These are phyloP conservation scores for Clarias batrachus DNA, from an alignment of 2,113 vertebrate genomes.

Conservation along the genomic window DNA sequence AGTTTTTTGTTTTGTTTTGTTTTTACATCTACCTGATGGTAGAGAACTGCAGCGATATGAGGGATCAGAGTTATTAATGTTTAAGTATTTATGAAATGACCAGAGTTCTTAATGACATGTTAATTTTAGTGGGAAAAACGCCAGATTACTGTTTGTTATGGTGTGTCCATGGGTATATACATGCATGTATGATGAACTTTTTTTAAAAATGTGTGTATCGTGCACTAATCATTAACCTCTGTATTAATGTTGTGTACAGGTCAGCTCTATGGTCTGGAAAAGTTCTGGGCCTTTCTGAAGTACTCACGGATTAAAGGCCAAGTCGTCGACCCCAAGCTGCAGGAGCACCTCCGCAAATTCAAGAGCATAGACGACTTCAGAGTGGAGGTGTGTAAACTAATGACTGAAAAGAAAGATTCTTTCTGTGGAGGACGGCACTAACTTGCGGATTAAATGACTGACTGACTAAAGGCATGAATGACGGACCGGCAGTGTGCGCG, in stretches of 20 bases:
- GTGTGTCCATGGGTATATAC: neutral
- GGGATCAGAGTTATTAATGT: neutral
- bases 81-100: neutral
- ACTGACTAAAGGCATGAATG: neutral
- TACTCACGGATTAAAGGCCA: conserved; percentile 85
- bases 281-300: conserved; percentile 97
- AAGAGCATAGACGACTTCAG: conserved; percentile 95
- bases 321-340: conserved; percentile 82
- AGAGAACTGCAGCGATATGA: neutral
- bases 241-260: conserved; percentile 67
- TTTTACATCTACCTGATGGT: neutral
- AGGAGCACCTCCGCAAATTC: conserved; percentile 87
- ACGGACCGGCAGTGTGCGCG: neutral
- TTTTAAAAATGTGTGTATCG: neutral
- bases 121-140: neutral
- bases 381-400: conserved; percentile 81
- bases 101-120: neutral
- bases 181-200: neutral
- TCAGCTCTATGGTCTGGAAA: conserved; percentile 95
- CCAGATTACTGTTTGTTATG: neutral
- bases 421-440: neutral
- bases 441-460: conserved; percentile 60
- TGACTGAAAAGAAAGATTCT: neutral
- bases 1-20: too few relatives aligned
- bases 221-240: neutral